Base-by-base conservation (phyloP, 2,797 vertebrate genomes). In the Dermochelys coriacea region DNA sequence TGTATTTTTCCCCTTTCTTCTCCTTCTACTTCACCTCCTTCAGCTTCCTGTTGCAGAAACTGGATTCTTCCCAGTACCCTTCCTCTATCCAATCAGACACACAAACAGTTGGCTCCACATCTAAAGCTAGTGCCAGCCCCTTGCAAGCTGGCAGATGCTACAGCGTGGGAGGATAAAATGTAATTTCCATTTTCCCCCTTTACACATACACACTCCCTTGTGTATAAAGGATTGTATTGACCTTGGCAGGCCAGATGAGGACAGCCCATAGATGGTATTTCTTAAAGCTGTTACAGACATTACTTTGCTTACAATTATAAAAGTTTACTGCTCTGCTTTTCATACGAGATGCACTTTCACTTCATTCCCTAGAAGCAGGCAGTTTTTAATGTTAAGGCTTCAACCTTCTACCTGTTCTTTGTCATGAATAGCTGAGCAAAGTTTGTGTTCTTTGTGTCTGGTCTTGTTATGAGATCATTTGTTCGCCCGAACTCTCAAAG, bases 111-210 rank as follows among this genome's bases (percentile, higher is more conserved):
- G 80, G 54, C 82, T 82, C 82, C 7, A 51, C n/a, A 93, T 64
- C 91, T 71, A 49, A 87, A 47, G 55, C 50, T 61, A 1, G 0
- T 34, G 68, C 82, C 57, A 47, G 47, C 71, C 55, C 71, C 90
- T 41, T 57, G 85, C 2, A 0, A 80, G 52, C 41, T 78, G 52
- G 75, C 84, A 87, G 92, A 80, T 94, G 94, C 90, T 45, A 12
- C 91, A 61, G 95, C 4, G 61, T 88, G 95, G 95, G 96, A 93
- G 94, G 88, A 84, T 94, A 47, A 88, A 87, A 85, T 78, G 91
- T 91, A 64, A 93, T 80, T 50, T 91, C 87, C 37, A 10, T 94
- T 95, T 91, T 91, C 81, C 88, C 80, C 68, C 83, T 90, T 85
- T 31, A 45, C 89, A 86, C 91, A 91, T 85, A 82, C n/a, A 1